Evolutionary conservation across 2,888 invertebrate genomes (phyloP), one percentile per base, ranked within the genome.

Genomic region (Eupithecia exiguata): DNA sequence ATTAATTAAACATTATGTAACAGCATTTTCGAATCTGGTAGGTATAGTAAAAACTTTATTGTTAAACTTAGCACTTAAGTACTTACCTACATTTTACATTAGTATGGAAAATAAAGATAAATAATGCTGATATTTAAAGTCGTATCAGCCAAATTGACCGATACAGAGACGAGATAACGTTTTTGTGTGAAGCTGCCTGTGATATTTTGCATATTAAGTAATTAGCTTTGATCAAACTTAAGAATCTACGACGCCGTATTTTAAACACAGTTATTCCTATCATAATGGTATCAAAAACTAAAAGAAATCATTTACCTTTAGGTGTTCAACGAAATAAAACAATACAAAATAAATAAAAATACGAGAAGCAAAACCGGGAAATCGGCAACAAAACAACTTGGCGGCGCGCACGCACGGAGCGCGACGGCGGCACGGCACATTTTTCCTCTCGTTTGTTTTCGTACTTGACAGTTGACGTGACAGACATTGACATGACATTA

Each of bases 171-270:
- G 30, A 75, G 69, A 71, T 69, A 78, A 71, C 43, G 61, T 35
- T 9, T 49, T 49, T 36, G 40, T 68, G 68, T 53, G 53, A 46
- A 36, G 10, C n/a, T 49, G 49, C 49, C 49, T 49, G 1, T 3
- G 49, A n/a, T 67, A 72, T 81, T n/a, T n/a, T 81, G 80, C 43
- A 74, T 80, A 80, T 79, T 80, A 80, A 78, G 30, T 71, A 77
- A 67, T 82, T 84, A 83, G 83, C 84, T 74, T 77, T 81, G 6
- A 21, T 18, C 1, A 78, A 80, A 81, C 78, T 79, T 81, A 75
- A 58, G 25, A 12, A 18, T 16, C 62, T 62, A 21, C 62, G 35
- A 62, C 5, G 35, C 7, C 7, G 18, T 35, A 35, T 30, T 62
- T 18, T 9, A 16, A 62, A 62, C 3, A 1, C 5, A 12, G 25